Conservation (phyloP, 1,140 invertebrate genomes). For the Drosophila albomicans region DNA sequence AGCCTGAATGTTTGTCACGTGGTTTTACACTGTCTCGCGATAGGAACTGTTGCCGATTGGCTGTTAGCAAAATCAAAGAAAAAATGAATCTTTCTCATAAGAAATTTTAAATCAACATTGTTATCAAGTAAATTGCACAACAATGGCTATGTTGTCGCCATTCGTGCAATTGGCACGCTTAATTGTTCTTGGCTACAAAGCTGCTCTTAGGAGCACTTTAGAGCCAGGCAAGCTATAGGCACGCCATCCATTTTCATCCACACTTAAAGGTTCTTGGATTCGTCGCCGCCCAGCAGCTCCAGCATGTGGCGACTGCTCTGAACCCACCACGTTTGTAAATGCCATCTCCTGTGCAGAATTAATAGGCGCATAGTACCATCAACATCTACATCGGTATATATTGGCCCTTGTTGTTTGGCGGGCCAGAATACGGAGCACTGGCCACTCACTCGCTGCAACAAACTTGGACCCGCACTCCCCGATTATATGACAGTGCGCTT, state of each 20-base stretch:
- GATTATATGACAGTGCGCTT: not conserved
- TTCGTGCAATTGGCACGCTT: constrained; percentile 73
- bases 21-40: constrained; percentile 27
- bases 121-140: constrained; percentile 51
- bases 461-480: not conserved
- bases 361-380: constrained; percentile 58
- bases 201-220: constrained; percentile 36
- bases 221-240: constrained; percentile 58
- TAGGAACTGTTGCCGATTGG: constrained; percentile 43
- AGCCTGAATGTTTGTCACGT: too few relatives aligned
- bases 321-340: constrained; percentile 31
- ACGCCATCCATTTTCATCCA: constrained; percentile 47
- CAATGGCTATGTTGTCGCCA: constrained; percentile 68
- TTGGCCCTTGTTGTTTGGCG: constrained; percentile 27
- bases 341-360: constrained; percentile 60
- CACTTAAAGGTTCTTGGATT: constrained; percentile 29
- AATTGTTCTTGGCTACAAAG: constrained; percentile 28
- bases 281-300: constrained; percentile 55
- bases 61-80: constrained; percentile 47
- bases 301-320: constrained; percentile 44
- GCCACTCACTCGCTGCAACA: constrained; percentile 26
- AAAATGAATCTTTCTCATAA: constrained; percentile 8
- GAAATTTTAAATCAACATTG: constrained; percentile 1
- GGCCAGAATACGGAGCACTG: constrained; percentile 50
- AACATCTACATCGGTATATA: constrained; percentile 29